phyloP scores from a whole-genome alignment of 1,140 invertebrate species.

The Mycetomoellerius zeteki region DNA sequence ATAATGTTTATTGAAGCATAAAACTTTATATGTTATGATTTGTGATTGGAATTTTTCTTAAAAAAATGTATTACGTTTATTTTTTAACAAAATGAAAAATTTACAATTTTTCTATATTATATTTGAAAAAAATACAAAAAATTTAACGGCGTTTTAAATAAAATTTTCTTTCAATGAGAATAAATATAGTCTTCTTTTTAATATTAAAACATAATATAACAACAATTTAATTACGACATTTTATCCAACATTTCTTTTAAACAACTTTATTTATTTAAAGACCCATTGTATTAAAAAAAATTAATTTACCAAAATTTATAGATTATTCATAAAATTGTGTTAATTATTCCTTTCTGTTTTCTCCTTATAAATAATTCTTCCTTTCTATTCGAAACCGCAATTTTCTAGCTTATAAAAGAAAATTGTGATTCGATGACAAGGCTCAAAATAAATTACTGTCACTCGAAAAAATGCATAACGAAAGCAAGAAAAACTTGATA shows the following conservation, averaged over 20 bases:
- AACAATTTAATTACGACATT: background rate
- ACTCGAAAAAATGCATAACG: background rate
- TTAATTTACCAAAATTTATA: background rate
- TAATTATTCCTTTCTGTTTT: background rate
- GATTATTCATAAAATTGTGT: background rate
- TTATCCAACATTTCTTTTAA: background rate
- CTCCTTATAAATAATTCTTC: background rate
- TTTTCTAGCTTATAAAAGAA: background rate
- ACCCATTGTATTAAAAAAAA: background rate
- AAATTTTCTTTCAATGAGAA: too few relatives aligned
- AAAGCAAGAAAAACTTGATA: conserved; percentile 40
- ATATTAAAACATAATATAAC: background rate
- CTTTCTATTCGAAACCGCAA: background rate
- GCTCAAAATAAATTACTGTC: conserved; percentile 30
- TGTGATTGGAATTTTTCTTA: background rate
- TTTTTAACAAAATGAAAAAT: too few relatives aligned
- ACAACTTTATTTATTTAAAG: background rate
- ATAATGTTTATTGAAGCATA: background rate
- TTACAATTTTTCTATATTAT: too few relatives aligned
- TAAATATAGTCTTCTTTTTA: too few relatives aligned
- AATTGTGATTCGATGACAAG: conserved; percentile 15
- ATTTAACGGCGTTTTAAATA: too few relatives aligned
- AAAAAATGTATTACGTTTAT: too few relatives aligned
- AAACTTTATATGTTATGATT: background rate
- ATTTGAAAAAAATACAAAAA: too few relatives aligned